Evolutionary conservation across 2,113 vertebrate genomes (phyloP), one percentile per base, ranked within the genome.

Genomic region (western clawed frog (Xenopus tropicalis)): DNA sequence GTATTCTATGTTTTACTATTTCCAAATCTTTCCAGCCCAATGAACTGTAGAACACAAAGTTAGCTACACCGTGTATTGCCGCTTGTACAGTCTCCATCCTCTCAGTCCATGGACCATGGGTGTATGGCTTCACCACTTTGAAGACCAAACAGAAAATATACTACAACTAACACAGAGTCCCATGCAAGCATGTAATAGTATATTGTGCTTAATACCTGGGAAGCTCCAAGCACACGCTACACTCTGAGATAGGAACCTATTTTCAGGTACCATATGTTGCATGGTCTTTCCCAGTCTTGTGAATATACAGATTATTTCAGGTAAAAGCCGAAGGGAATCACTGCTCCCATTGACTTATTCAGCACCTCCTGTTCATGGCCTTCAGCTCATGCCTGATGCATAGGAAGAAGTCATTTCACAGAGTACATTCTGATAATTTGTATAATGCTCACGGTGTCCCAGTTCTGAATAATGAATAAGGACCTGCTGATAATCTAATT

Each of bases 381-480:
- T 62, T 8, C 43, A 14, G 22, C 48, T 56, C 25, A 14, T 64
- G 16, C n/a, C 73, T 76, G 68, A 76, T 76, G 24, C 66, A 69
- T 76, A 76, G 73, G 69, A 61, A 76, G n/a, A 76, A 69, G 73
- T 76, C 58, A 76, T 76, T 76, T 63, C 16, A 16, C 58, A 56
- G 29, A 76, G 73, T 76, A 76, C 58, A 63, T 76, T 69, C 23
- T 56, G 29, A 69, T 62, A 62, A 69, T 62, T 63, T 69, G 66
- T 63, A 44, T 69, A 69, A 76, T 76, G 68, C n/a, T 44, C 57
- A 43, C 24, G 16, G 66, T 61, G 25, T 65, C 57, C 20, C 43
- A 62, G 42, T 62, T 21, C n/a, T 76, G 58, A 69, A 76, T 75
- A 69, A 69, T 76, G 61, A 69, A 69, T 61, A 54, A 54, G 24